Evolutionary conservation across 2,888 invertebrate genomes (phyloP).

Genomic region (Opisthograptis luteolata): DNA sequence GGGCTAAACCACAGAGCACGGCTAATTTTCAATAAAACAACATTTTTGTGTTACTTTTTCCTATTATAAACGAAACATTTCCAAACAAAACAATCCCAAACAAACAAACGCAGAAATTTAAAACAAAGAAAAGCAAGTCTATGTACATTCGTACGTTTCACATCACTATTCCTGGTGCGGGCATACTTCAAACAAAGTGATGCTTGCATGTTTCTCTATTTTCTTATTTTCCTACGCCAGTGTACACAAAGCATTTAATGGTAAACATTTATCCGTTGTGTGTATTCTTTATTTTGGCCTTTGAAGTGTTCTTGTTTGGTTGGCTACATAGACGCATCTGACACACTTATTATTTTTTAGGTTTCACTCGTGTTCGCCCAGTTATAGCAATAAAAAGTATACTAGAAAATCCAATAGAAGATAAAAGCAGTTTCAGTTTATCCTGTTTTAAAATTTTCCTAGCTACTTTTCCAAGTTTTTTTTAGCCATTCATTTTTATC

Average conservation of each 20-base stretch:
- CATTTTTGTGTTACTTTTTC: too few relatives aligned
- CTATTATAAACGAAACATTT: not conserved
- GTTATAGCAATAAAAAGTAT: too few relatives aligned
- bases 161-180: slow-evolving; percentile 16
- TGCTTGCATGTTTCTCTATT: slow-evolving; percentile 21
- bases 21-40: too few relatives aligned
- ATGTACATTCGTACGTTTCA: not conserved
- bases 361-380: too few relatives aligned
- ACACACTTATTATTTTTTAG: too few relatives aligned
- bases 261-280: slow-evolving; percentile 4
- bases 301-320: slow-evolving; percentile 9
- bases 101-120: not conserved
- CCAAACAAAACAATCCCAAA: not conserved
- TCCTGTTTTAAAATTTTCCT: too few relatives aligned
- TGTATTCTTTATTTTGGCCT: slow-evolving; percentile 6
- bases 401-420: too few relatives aligned
- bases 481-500: too few relatives aligned
- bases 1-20: too few relatives aligned
- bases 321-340: not conserved
- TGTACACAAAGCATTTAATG: slow-evolving; percentile 13
- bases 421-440: too few relatives aligned
- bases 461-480: too few relatives aligned
- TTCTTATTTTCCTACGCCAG: slow-evolving; percentile 10
- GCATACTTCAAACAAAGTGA: slow-evolving; percentile 21
- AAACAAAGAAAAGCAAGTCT: slow-evolving; percentile 1